phyloP scores from a whole-genome alignment of 1,140 invertebrate species.

The Zaprionus gabonicus region DNA sequence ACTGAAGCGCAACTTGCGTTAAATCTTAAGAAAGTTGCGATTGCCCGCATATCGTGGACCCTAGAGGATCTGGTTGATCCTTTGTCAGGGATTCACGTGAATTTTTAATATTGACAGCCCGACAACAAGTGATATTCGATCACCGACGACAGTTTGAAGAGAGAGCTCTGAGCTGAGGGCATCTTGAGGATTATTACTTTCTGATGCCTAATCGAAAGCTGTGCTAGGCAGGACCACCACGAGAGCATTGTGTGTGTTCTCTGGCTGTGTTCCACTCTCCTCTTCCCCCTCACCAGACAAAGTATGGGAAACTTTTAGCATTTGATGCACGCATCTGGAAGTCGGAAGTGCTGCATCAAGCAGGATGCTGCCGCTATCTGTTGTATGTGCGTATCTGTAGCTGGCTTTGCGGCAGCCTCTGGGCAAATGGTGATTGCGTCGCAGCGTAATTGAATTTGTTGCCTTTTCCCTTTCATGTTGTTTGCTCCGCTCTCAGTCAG shows the following conservation, averaged over 20 bases:
- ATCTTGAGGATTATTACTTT: constrained; percentile 34
- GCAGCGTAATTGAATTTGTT: constrained; percentile 76
- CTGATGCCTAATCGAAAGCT: constrained; percentile 67
- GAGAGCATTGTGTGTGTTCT: constrained; percentile 70
- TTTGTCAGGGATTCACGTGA: constrained; percentile 56
- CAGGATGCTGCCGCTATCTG: constrained; percentile 27
- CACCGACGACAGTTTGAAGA: constrained; percentile 51
- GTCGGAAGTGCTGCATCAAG: constrained; percentile 59
- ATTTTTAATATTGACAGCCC: constrained; percentile 62
- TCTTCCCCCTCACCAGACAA: constrained; percentile 11
- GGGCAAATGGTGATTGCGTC: constrained; percentile 56
- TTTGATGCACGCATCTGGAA: constrained; percentile 3
- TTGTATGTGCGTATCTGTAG: background rate
- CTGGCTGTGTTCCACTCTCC: background rate
- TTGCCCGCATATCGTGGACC: constrained; percentile 73
- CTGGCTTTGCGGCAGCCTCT: constrained; percentile 22
- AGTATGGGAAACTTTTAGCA: constrained; percentile 52
- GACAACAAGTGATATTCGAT: constrained; percentile 78
- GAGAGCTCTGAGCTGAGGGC: background rate
- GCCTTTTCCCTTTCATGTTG: constrained; percentile 70
- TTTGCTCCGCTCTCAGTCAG: constrained; percentile 50
- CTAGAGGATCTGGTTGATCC: constrained; percentile 16
- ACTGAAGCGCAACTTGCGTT: constrained; percentile 78
- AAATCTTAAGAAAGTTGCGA: constrained; percentile 83
- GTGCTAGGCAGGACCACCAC: constrained; percentile 60